A percentile compares a stretch with the other conserved stretches of the same genome.
Evolutionary conservation across 2,113 vertebrate genomes (phyloP).

Genomic region (Lamprologus sp.): DNA sequence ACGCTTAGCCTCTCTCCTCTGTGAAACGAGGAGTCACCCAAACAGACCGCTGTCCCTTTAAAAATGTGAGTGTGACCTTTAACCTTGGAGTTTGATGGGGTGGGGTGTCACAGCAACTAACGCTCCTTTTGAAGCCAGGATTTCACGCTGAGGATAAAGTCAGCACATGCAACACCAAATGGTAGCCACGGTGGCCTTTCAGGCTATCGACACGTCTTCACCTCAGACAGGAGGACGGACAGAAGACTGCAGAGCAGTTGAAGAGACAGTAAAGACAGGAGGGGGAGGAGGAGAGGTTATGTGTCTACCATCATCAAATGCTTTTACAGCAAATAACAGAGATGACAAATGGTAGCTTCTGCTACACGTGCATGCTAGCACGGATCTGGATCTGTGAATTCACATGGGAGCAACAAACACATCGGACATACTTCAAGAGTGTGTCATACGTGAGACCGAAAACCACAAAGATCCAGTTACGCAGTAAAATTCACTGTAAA

Average conservation of each 20-base stretch:
- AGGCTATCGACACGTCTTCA: neutral
- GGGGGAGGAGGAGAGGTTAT: neutral
- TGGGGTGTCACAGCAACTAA: neutral
- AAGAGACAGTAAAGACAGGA: neutral
- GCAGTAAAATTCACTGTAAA: neutral
- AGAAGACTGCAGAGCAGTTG: neutral
- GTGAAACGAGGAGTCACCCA: neutral
- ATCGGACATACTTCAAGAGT: slow-evolving; percentile 18
- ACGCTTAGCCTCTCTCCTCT: neutral
- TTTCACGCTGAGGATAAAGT: slow-evolving; percentile 9
- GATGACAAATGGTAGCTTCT: slow-evolving; percentile 33
- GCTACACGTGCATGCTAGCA: slow-evolving; percentile 11
- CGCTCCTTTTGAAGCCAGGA: neutral
- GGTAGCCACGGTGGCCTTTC: neutral
- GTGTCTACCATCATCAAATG: neutral
- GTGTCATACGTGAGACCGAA: neutral
- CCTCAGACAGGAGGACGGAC: neutral
- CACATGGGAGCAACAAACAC: slow-evolving; percentile 13
- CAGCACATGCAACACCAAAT: slow-evolving; percentile 37
- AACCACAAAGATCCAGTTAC: neutral
- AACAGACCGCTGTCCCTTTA: neutral
- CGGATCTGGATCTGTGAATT: neutral
- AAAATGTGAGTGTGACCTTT: slow-evolving; percentile 22
- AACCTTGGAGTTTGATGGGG: neutral
- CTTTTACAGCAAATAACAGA: neutral